Base-by-base conservation (phyloP, 2,797 vertebrate species). In the Scomberomorus guttatus region DNA sequence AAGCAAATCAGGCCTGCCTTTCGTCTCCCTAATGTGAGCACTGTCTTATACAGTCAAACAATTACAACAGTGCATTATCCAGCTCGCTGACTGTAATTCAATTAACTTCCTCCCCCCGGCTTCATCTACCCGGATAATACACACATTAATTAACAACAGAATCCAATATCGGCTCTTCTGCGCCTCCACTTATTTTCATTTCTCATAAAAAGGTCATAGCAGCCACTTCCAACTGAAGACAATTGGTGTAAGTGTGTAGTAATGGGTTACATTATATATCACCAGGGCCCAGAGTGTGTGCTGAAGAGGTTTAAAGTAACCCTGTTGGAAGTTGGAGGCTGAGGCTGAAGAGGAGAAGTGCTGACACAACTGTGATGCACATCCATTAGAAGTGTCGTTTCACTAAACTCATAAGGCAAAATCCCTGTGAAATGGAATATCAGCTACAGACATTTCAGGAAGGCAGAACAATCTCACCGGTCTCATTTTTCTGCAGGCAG, bases 141-240 rank as follows among this genome's bases (percentile, higher is more conserved):
- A 91, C 89, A 94, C 90, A 92, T 94, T 95, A 94, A 96, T 95
- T 95, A 94, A 93, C 91, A 92, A 85, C 90, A 77, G 90, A 93
- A 95, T 95, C 94, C 93, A 95, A 94, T 94, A 95, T 95, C 80
- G 85, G 84, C 85, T 90, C 88, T 88, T 93, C 90, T 87, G 93
- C 70, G 87, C 90, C 86, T 92, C 89, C 88, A 91, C 92, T 94
- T 94, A 94, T 94, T 94, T 94, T 92, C 90, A 92, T 93, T 94
- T 92, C 79, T 81, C 82, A 89, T 93, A 90, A 92, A 93, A 94
- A 95, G 92, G 92, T 95, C 92, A 93, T 55, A 83, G 90, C 85
- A 92, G 89, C 84, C 92, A 89, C 90, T 93, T 93, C 78, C 84
- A 89, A 65, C 87, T 77, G 81, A 86, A 92, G 82, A 91, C 90